Evolutionary conservation across 64 coral and sea anemone genomes (phyloP).

Genomic region (Actinia equina): DNA sequence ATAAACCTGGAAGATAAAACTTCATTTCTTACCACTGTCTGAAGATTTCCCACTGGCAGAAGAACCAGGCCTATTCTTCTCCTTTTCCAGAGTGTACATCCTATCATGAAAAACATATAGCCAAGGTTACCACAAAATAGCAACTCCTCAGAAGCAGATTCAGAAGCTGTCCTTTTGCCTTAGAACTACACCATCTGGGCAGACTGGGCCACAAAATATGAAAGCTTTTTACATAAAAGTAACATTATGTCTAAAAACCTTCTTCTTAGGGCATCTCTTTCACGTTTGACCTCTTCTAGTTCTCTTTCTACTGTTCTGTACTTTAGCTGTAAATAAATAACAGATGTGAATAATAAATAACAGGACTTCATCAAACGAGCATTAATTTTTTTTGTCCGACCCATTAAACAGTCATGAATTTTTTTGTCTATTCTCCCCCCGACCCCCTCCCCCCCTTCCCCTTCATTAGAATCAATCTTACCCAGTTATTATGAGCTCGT

Average conservation of each 20-base stretch:
- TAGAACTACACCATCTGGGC: no score
- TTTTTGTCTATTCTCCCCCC: no score
- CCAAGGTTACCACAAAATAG: background rate
- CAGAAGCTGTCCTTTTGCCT: no score
- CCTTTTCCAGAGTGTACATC: slow-evolving; percentile 10
- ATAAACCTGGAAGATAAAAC: background rate
- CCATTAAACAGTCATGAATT: no score
- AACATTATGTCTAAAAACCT: slow-evolving; percentile 21
- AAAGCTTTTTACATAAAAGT: no score
- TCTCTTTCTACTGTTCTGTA: slow-evolving; percentile 62
- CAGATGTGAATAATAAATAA: no score
- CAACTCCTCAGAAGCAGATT: no score
- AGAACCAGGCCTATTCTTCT: slow-evolving; percentile 20
- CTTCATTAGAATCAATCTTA: slow-evolving; percentile 23
- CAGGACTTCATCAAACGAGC: background rate
- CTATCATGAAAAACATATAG: background rate
- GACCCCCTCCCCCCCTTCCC: no score
- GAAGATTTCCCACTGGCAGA: slow-evolving; percentile 22
- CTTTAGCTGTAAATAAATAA: slow-evolving; percentile 54
- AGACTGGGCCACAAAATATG: no score
- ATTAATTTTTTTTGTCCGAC: no score
- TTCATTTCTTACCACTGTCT: background rate
- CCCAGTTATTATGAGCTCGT: slow-evolving; percentile 80
- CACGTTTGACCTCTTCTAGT: slow-evolving; percentile 71
- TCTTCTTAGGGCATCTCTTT: slow-evolving; percentile 80